Percentiles rank a stretch among this genome's conserved stretches.
Evolutionary conservation across 1,140 invertebrate species (phyloP).

Genomic region (Drosophila suzukii): DNA sequence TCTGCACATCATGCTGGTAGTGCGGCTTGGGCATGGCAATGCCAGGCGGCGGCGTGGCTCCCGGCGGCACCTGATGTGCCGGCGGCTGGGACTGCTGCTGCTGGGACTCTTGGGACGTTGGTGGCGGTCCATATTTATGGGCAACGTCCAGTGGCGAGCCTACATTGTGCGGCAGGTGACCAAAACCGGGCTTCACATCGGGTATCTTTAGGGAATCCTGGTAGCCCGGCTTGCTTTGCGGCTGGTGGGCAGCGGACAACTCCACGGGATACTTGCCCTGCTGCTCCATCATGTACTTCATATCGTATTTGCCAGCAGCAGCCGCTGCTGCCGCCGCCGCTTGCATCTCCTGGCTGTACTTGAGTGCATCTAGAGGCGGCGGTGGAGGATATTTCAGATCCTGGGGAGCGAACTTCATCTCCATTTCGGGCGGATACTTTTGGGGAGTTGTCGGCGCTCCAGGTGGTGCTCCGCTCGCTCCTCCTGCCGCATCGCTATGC

Average conservation of each 20-base stretch:
- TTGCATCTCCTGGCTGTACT: slow-evolving; percentile 83
- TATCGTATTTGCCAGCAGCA: slow-evolving; percentile 78
- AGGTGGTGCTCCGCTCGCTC: slow-evolving; percentile 9
- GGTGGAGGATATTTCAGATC: slow-evolving; percentile 80
- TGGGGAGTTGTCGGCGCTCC: slow-evolving; percentile 53
- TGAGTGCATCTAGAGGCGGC: slow-evolving; percentile 71
- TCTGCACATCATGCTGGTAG: slow-evolving; percentile 81
- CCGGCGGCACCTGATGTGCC: slow-evolving; percentile 66
- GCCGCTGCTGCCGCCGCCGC: slow-evolving; percentile 65
- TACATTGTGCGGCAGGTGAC: slow-evolving; percentile 65
- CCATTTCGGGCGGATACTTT: slow-evolving; percentile 78
- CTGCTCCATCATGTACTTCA: slow-evolving; percentile 82
- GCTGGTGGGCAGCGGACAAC: slow-evolving; percentile 38
- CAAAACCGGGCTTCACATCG: slow-evolving; percentile 75
- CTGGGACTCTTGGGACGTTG: slow-evolving; percentile 38
- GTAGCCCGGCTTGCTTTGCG: slow-evolving; percentile 57
- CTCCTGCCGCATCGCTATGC: slow-evolving; percentile 60
- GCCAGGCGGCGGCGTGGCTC: slow-evolving; percentile 69
- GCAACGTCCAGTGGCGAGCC: slow-evolving; percentile 39
- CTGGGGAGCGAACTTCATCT: slow-evolving; percentile 77
- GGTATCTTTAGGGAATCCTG: slow-evolving; percentile 77
- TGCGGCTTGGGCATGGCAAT: slow-evolving; percentile 83
- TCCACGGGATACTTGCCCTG: slow-evolving; percentile 75
- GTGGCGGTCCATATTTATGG: slow-evolving; percentile 58
- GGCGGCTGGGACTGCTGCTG: slow-evolving; percentile 42